Evolutionary conservation across 2,888 invertebrate genomes (phyloP).

Genomic region (Thecophora atra): DNA sequence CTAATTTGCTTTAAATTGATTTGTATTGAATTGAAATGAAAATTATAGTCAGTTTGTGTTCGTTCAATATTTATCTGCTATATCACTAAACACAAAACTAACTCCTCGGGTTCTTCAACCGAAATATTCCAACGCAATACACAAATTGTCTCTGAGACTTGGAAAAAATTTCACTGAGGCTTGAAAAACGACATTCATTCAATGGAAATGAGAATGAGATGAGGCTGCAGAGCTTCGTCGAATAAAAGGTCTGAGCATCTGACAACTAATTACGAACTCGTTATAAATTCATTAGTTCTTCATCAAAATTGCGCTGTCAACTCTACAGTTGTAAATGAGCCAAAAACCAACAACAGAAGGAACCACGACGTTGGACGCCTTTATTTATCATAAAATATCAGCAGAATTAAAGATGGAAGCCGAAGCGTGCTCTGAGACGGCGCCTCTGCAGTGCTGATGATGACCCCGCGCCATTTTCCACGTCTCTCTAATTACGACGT

Average conservation of each 20-base stretch:
- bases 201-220: neutral
- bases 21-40: no score
- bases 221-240: neutral
- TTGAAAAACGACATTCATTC: neutral
- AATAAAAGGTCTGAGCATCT: neutral
- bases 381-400: neutral
- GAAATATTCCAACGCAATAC: no score
- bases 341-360: neutral
- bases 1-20: no score
- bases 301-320: neutral
- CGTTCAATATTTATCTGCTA: no score
- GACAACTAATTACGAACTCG: constrained; percentile 6
- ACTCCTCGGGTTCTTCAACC: neutral
- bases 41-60: no score
- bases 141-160: no score
- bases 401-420: neutral
- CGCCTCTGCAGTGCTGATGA: neutral
- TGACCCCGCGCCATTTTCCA: neutral
- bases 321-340: neutral
- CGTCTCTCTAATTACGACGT: constrained; percentile 9
- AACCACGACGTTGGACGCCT: neutral
- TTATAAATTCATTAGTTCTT: neutral
- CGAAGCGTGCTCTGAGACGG: neutral
- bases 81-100: neutral
- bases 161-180: neutral